Evolutionary conservation across 2,113 vertebrate species (phyloP).

Genomic region (Oreotrochilus melanogaster): DNA sequence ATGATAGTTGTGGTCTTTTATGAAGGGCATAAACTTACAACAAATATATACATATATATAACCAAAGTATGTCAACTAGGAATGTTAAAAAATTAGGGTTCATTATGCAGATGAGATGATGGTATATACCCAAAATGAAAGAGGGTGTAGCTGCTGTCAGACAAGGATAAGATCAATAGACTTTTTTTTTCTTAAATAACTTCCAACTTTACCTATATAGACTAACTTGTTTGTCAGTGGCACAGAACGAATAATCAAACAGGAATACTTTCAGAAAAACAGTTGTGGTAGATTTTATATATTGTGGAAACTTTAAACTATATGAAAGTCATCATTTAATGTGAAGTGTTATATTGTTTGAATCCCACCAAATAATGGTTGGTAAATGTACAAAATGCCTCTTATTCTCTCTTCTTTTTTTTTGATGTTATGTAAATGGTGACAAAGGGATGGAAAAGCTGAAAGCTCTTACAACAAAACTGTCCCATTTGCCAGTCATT

Average conservation of each 20-base stretch:
- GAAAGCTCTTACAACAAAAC: slow-evolving; percentile 58
- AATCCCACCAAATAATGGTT: background rate
- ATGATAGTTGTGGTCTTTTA: background rate
- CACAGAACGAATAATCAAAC: background rate
- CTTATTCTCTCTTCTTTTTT: background rate
- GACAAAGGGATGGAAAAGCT: slow-evolving; percentile 60
- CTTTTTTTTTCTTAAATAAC: background rate
- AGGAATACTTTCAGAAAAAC: background rate
- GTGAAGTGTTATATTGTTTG: background rate
- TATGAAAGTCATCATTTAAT: background rate
- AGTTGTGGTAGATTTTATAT: background rate
- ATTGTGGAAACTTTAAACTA: background rate
- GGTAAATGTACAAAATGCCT: background rate
- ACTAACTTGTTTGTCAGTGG: background rate
- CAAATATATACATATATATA: background rate
- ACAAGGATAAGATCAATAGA: background rate
- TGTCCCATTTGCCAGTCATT: slow-evolving; percentile 4
- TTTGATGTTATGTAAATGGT: slow-evolving; percentile 45
- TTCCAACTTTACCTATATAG: background rate
- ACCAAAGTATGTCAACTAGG: background rate
- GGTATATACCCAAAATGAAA: background rate
- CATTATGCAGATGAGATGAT: background rate
- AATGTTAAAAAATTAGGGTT: background rate
- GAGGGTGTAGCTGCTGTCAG: background rate
- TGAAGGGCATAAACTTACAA: background rate